Evolutionary conservation across 2,888 invertebrate genomes (phyloP).

Genomic region (Habroteleia sp.): DNA sequence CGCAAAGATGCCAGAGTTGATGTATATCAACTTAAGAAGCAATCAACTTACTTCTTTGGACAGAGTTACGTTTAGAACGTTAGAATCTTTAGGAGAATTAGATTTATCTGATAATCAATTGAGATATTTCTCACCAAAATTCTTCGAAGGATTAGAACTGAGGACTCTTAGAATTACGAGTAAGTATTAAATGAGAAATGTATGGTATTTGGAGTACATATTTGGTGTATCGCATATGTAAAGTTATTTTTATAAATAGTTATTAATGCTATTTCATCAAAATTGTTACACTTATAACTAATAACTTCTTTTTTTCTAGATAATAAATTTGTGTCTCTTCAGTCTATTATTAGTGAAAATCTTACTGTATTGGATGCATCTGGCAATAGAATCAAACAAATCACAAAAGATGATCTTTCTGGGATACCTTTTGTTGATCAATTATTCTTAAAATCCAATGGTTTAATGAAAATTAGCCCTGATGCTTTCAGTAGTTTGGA

Average conservation of each 20-base stretch:
- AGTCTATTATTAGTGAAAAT: constrained; percentile 83
- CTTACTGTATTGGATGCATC: constrained; percentile 87
- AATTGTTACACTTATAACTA: not conserved
- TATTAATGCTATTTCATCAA: not conserved
- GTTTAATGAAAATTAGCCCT: constrained; percentile 85
- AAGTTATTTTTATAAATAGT: not conserved
- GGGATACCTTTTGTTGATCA: constrained; percentile 85
- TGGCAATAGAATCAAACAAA: constrained; percentile 85
- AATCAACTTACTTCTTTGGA: constrained; percentile 86
- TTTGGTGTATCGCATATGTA: no score
- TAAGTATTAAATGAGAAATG: constrained; percentile 50
- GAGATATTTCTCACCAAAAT: constrained; percentile 83
- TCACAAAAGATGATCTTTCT: constrained; percentile 86
- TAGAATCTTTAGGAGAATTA: constrained; percentile 86
- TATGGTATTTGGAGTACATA: no score
- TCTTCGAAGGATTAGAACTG: constrained; percentile 86
- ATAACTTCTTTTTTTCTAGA: constrained; percentile 73
- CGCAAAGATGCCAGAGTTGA: constrained; percentile 84
- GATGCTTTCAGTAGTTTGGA: constrained; percentile 86
- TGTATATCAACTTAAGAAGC: constrained; percentile 86
- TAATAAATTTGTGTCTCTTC: constrained; percentile 83
- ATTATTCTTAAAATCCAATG: constrained; percentile 87
- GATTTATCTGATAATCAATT: constrained; percentile 88
- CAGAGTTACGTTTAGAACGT: constrained; percentile 84
- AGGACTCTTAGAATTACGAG: constrained; percentile 83